These are phyloP conservation scores for Drosophila neotestacea DNA, from an alignment of 2,888 invertebrate species.

Conservation along the genomic window DNA sequence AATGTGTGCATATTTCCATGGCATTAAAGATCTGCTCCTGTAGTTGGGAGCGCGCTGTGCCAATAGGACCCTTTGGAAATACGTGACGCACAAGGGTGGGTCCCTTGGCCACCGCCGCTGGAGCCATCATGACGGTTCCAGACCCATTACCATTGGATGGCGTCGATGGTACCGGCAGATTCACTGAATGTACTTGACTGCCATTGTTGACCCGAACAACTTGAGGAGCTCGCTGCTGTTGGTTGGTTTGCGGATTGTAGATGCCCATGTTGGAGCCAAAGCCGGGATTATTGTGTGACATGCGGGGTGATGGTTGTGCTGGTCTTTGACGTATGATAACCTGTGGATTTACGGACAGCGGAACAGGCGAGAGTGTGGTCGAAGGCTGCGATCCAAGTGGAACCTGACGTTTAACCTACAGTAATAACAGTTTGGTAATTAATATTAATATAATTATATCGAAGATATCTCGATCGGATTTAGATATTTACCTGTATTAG, in stretches of 20 bases:
- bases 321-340: constrained; percentile 57
- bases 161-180: constrained; percentile 30
- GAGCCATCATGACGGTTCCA: constrained; percentile 41
- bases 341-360: constrained; percentile 33
- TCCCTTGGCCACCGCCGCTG: constrained; percentile 30
- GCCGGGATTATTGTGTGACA: constrained; percentile 28
- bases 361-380: constrained; percentile 32
- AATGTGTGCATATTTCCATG: constrained; percentile 85
- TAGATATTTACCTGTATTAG: constrained; percentile 77
- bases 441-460: not conserved
- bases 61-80: constrained; percentile 81
- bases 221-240: constrained; percentile 69
- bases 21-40: constrained; percentile 84
- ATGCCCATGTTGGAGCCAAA: constrained; percentile 68
- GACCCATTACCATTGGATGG: constrained; percentile 36
- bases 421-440: not conserved
- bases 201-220: constrained; percentile 67
- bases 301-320: constrained; percentile 26
- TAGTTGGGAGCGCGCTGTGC: constrained; percentile 81
- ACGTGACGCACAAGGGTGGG: constrained; percentile 75
- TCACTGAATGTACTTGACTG: constrained; percentile 40
- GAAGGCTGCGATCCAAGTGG: constrained; percentile 39
- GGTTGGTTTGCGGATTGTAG: constrained; percentile 64
- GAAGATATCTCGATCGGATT: too few species aligned
- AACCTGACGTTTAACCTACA: constrained; percentile 83